Percentiles rank a stretch among this genome's conserved stretches.
phyloP scores from a whole-genome alignment of 2,113 vertebrate genomes.

The mouse (Mus musculus) region GRCm39 chr16:21090001-21090500 shows the following conservation, averaged over 20 bases:
- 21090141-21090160: not conserved
- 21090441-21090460: not conserved
- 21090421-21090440: not conserved
- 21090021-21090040: not conserved
- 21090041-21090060: not conserved
- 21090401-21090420: not conserved
- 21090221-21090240: not conserved
- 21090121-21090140: not conserved
- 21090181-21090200: not conserved
- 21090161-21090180: not conserved
- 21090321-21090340: not conserved
- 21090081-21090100: not conserved
- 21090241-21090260: not conserved
- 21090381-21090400: accelerated
- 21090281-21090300: not conserved
- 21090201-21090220: not conserved
- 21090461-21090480: not conserved
- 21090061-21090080: not conserved
- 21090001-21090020: too few relatives aligned
- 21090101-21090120: not conserved
- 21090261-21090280: not conserved
- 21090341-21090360: not conserved
- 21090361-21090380: too few relatives aligned
- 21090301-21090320: not conserved
- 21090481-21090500: not conserved